Base-by-base conservation (phyloP, 2,113 vertebrate genomes). In the Hypanus sabinus region DNA sequence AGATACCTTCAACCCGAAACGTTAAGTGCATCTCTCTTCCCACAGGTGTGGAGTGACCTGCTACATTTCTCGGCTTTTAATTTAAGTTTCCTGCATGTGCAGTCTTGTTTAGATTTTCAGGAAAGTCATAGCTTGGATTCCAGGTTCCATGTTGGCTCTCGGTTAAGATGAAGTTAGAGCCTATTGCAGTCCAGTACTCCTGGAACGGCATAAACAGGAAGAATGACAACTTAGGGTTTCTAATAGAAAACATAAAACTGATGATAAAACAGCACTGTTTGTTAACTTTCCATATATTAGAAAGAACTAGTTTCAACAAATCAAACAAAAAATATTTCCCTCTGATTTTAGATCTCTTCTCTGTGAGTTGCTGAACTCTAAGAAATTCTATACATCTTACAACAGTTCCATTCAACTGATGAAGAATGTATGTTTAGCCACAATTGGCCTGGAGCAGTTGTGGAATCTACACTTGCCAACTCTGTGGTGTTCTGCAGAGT, bases 341-440 rank as follows among this genome's bases (percentile, higher is more conserved):
- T 62, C 10, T 20, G 30, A 65, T 62, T 90, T 65, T 90, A 60
- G 30, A 9, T 65, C 60, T 30, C 85, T 16, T 65, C n/a, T 68
- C 8, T 33, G 60, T 65, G n/a, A 65, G 60, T 16, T 90, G 85
- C 85, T 90, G 60, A 65, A 65, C 33, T n/a, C 16, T 90, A 3
- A 73, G 85, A 90, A 62, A 68, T 33, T 62, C 62, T 68, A n/a
- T 90, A 62, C 60, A 20, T 33, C 60, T 90, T 90, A 90, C n/a
- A 68, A 90, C 60, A 90, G 60, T n/a, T 30, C 85, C 85, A 65
- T 90, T 90, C 85, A 90, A n/a, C 27, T 90, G 8, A 60, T n/a
- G 62, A 90, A 90, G 60, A 90, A 68, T 90, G 85, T n/a, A n/a
- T 90, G 57, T 20, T 68, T n/a, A 65, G 85, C 85, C 85, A 90